These are phyloP conservation scores for Chaenocephalus aceratus DNA, from an alignment of 2,113 vertebrate species.

Conservation along the genomic window DNA sequence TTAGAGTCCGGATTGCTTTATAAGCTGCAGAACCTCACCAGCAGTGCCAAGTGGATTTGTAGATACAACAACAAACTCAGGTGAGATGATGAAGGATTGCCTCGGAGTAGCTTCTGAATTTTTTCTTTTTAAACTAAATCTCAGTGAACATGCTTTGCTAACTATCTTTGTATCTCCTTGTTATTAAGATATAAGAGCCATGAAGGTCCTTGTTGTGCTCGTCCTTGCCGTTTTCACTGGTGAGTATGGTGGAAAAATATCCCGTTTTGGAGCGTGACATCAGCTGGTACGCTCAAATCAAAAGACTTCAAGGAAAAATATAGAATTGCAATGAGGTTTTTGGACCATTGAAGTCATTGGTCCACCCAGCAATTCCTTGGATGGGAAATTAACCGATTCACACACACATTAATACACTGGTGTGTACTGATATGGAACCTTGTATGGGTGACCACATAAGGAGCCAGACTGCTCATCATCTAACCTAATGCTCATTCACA, in stretches of 20 bases:
- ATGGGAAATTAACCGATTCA: no score
- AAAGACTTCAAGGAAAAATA: neutral
- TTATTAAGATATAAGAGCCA: slow-evolving; percentile 52
- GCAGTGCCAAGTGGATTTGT: slow-evolving; percentile 49
- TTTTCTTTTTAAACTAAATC: neutral
- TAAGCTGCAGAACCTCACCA: slow-evolving; percentile 55
- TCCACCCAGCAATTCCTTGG: no score
- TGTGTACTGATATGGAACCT: no score
- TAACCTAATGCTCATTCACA: no score
- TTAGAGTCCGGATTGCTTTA: slow-evolving; percentile 66
- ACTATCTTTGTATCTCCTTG: neutral
- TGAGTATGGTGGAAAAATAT: slow-evolving; percentile 49
- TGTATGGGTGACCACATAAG: no score
- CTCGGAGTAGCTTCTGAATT: neutral
- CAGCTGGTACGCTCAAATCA: neutral
- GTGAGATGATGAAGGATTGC: slow-evolving; percentile 28
- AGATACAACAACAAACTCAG: slow-evolving; percentile 57
- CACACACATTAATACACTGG: no score
- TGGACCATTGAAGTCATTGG: no score
- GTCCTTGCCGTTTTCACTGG: slow-evolving; percentile 70
- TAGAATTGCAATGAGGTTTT: no score
- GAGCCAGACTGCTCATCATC: no score
- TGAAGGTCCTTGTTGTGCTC: slow-evolving; percentile 78
- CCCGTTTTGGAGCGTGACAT: neutral
- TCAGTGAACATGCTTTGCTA: slow-evolving; percentile 9